Evolutionary conservation across 2,113 vertebrate species (phyloP).

Genomic region (Nannospalax galili): DNA sequence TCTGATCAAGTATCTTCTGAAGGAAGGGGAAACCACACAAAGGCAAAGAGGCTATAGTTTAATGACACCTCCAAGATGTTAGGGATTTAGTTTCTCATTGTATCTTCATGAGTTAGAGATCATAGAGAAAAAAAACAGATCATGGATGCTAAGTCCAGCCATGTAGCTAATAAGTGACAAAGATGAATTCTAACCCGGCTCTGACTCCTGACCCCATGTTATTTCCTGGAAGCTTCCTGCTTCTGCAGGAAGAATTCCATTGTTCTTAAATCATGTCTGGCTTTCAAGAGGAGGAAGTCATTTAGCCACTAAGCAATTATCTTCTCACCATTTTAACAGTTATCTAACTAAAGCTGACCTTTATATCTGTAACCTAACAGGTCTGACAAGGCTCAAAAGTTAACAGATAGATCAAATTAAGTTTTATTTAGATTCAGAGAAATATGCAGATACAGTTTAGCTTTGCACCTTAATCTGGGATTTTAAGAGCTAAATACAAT

Average conservation of each 20-base stretch:
- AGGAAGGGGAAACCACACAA: not conserved
- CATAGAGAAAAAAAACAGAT: not conserved
- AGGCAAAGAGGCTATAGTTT: not conserved
- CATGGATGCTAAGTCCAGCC: not conserved
- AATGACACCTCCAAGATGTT: not conserved
- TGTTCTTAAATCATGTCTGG: not conserved
- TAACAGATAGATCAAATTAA: conserved; percentile 58
- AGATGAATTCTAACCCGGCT: not conserved
- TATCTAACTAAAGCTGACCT: conserved; percentile 43
- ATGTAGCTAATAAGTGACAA: not conserved
- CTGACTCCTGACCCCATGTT: not conserved
- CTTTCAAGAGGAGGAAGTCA: conserved; percentile 56
- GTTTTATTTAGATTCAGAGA: conserved; percentile 27
- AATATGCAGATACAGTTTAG: conserved; percentile 3
- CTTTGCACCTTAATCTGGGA: not conserved
- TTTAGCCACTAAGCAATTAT: conserved; percentile 34
- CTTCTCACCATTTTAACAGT: conserved; percentile 18
- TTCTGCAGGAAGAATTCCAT: not conserved
- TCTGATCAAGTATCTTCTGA: not conserved
- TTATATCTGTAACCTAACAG: not conserved
- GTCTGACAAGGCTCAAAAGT: conserved; percentile 31
- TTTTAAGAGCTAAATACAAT: conserved; percentile 21
- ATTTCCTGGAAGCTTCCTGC: not conserved
- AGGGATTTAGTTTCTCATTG: not conserved
- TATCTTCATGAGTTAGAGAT: not conserved